Evolutionary conservation across 1,140 invertebrate genomes (phyloP), one percentile per base, ranked within the genome.

Genomic region (Reticulitermes speratus): DNA sequence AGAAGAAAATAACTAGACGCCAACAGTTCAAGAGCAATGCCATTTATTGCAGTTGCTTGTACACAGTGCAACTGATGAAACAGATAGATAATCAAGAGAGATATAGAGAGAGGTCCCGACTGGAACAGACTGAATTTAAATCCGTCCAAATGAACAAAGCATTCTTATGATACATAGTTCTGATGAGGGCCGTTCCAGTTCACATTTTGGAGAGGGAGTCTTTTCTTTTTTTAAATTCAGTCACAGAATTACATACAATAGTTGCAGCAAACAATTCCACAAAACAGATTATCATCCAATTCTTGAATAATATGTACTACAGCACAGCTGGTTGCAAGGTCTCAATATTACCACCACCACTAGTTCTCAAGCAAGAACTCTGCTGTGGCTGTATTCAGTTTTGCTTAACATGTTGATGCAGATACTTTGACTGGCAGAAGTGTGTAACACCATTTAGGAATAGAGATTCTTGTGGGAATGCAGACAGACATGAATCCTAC

Each of bases 31-130:
- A 84, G 83, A 84, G 83, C 83, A 84, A 45, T 44, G 83, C 65
- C 65, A 75, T 84, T 84, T 84, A 84, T 45, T 84, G 48, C 44
- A 45, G 48, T 45, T 52, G 44, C 83, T 44, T 84, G 83, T 84
- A 84, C 83, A 84, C n/a, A 44, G 83, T 19, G n/a, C n/a, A 75
- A 75, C 65, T 75, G n/a, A 75, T 75, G 65, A 75, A 25, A 30
- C 8, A 75, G 59, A 65, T 25, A 65, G 65, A 75, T 75, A 8
- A 75, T 30, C 65, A 75, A 75, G 65, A 75, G 9, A 75, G n/a
- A 75, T 75, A 75, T 75, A 30, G 25, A 75, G 25, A 75, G 65
- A 75, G n/a, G n/a, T 75, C 65, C n/a, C 30, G 65, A 75, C 65
- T 75, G n/a, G 65, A 75, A 75, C 65, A n/a, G 65, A n/a, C 25